Evolutionary conservation across 1,140 invertebrate genomes (phyloP), one percentile per base, ranked within the genome.

Genomic region (Eueides isabella): DNA sequence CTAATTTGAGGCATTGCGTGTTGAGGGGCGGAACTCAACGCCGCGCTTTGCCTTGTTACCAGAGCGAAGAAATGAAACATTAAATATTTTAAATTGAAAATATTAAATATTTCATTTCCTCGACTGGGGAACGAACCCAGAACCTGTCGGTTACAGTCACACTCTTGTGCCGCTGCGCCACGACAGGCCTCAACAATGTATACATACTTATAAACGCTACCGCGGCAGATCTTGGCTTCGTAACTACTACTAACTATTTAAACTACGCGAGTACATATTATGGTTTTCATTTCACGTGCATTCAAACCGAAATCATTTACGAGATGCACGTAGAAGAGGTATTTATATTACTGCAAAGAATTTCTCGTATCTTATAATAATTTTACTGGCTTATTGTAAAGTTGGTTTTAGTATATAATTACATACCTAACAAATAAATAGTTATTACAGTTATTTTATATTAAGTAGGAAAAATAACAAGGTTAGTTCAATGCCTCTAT

Each of bases 281-380:
- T 65, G 67, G 29, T 75, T 73, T 70, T 61, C 69, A 63, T 72
- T 61, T 61, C 19, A n/a, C 30, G 30, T 66, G 35, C 38, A 68
- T 65, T 31, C 62, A 35, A 61, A 41, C 75, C 71, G 67, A 77
- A 77, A 62, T 65, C 38, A 70, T 26, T 28, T 64, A 55, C 44
- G 41, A 68, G 67, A 44, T 29, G 70, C 61, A 38, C 41, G 19
- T 70, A 61, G 30, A 61, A 35, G 48, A 61, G 77, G 76, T 76
- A 80, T 78, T 80, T 78, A 78, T 80, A 78, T 78, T 80, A 74
- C 55, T 70, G 16, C 11, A 71, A 74, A 69, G 79, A 80, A 80
- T 80, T 66, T 31, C 9, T 23, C 62, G 30, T 66, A 55, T 55
- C 26, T 55, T 26, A 26, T 11, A 55, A 55, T 55, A 55, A 55